Evolutionary conservation across 92 coral and sea anemone genomes (phyloP), one percentile per base, ranked within the genome.

Genomic region (Micromussa lordhowensis): DNA sequence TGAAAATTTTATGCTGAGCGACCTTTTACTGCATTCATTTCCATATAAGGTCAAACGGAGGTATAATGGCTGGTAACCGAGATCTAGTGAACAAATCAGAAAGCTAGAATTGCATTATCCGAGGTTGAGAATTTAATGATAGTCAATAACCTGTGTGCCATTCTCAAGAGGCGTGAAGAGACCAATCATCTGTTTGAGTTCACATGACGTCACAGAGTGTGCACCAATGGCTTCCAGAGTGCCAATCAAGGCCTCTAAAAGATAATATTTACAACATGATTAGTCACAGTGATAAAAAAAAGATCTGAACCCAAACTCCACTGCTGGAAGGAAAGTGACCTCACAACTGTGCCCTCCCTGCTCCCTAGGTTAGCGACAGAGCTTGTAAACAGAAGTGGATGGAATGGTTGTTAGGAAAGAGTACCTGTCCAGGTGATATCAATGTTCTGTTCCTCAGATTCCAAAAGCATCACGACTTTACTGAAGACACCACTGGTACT

Each of bases 211-310:
- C 85, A 97, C 98, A 34, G 99, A 97, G 78, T 93, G 96, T 11
- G 95, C 93, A 28, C 99, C 99, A 59, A 97, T 87, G 7, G 92
- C 98, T 80, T 97, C 99, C 61, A 97, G 88, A 53, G 94, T 91
- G 35, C 96, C 96, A 77, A 96, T 90, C 49, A 97, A 91, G 34
- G 93, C 91, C 75, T 88, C 99, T 97, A 70, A 90, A 85, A 12
- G 86, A 64, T 36, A 78, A 5, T 21, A 51, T 74, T 64, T 16
- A 44, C 64, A 44, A 32, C 53, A 22, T 16, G 61, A 55, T 55
- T 55, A 55, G 61, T 17, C 1, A 16, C 19, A 19, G 4, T 55
- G 22, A 55, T 55, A 19, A 19, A 21, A 19, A 55, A 55, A n/a
- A n/a, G n/a, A n/a, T n/a, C n/a, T n/a, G n/a, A n/a, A n/a, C n/a